Conservation (phyloP, 2,888 invertebrate species). For the Sussaba pulchella region DNA sequence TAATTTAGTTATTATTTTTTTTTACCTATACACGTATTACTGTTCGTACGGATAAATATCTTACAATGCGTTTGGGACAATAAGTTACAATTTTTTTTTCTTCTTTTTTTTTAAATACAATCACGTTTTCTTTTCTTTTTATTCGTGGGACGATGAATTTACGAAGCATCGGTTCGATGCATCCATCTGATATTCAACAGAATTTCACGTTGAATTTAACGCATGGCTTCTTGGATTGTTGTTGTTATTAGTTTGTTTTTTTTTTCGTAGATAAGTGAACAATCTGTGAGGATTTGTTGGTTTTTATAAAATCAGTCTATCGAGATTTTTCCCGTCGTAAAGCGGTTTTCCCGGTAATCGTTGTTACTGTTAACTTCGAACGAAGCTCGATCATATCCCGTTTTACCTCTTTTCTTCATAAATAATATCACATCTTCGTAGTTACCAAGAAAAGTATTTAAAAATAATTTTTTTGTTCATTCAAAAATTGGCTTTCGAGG, state of each 20-base stretch:
- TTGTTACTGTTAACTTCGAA: conserved; percentile 42
- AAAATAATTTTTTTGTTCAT: too few species aligned
- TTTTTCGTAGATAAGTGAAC: conserved; percentile 13
- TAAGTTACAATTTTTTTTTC: conserved; percentile 74
- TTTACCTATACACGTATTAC: conserved; percentile 54
- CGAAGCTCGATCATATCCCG: conserved; percentile 18
- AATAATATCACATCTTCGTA: too few species aligned
- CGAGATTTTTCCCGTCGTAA: conserved; percentile 45
- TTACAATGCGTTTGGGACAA: conserved; percentile 72
- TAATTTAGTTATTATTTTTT: conserved; percentile 5
- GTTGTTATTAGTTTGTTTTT: not conserved
- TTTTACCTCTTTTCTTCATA: conserved; percentile 9
- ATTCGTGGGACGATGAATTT: too few species aligned
- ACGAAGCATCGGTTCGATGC: too few species aligned
- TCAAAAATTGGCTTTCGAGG: too few species aligned
- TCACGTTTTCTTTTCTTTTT: conserved; percentile 7
- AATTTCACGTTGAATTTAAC: conserved; percentile 2
- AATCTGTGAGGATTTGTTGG: conserved; percentile 24
- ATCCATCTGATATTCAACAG: conserved; percentile 15
- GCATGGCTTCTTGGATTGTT: conserved; percentile 21
- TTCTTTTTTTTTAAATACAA: too few species aligned
- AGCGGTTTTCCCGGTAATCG: conserved; percentile 43
- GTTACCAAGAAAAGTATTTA: too few species aligned
- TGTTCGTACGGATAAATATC: conserved; percentile 66
- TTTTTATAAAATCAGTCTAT: conserved; percentile 63